phyloP scores from a whole-genome alignment of 2,797 vertebrate genomes.

The Poeciliopsis paucimaculata region DNA sequence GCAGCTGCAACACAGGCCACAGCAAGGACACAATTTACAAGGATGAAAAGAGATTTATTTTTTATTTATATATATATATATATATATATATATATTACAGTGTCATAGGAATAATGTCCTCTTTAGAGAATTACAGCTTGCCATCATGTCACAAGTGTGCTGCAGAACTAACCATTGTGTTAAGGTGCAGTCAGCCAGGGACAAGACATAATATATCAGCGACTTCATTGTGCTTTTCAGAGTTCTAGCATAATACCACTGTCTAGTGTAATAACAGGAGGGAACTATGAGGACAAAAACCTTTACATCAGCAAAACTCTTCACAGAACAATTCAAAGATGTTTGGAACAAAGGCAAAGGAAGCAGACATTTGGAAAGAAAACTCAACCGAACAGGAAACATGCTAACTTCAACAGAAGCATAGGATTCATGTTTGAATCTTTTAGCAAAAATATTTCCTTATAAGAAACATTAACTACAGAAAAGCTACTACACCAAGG shows the following conservation, averaged over 20 bases:
- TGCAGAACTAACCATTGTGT: neutral
- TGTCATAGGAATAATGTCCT: slow-evolving; percentile 52
- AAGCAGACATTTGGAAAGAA: neutral
- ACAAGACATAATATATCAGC: slow-evolving; percentile 11
- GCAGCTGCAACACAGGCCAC: slow-evolving; percentile 42
- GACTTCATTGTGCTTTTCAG: slow-evolving; percentile 5
- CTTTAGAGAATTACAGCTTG: slow-evolving; percentile 46
- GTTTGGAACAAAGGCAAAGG: neutral
- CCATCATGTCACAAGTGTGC: slow-evolving; percentile 27
- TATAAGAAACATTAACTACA: neutral
- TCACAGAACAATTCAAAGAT: neutral
- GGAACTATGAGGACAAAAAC: neutral
- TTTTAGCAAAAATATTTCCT: neutral
- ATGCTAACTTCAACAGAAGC: neutral
- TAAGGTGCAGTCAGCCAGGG: slow-evolving; percentile 14
- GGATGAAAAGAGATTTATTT: slow-evolving; percentile 47
- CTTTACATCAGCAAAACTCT: neutral
- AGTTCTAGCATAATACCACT: neutral
- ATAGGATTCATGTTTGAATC: neutral
- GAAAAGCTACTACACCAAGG: neutral
- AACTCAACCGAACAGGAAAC: neutral
- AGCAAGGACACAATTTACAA: slow-evolving; percentile 54
- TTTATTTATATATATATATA: neutral
- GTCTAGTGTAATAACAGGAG: neutral
- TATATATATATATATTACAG: slow-evolving; percentile 26